phyloP scores from a whole-genome alignment of 2,888 invertebrate species.

The Zele albiditarsus region DNA sequence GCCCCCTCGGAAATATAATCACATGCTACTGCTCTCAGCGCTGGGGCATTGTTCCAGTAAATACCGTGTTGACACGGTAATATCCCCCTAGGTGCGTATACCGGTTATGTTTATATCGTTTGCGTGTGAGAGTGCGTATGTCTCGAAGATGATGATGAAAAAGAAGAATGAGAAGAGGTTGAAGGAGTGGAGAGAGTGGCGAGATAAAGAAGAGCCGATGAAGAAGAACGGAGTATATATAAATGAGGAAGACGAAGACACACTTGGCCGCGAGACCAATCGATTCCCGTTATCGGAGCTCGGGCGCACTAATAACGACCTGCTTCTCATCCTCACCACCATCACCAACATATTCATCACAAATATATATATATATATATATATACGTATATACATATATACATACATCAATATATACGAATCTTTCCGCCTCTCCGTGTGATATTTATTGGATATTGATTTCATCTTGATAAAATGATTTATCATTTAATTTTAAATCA shows the following conservation, averaged over 20 bases:
- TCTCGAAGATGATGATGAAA: not conserved
- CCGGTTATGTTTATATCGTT: constrained; percentile 28
- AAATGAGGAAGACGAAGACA: constrained; percentile 24
- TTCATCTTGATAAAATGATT: constrained; percentile 15
- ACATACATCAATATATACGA: not conserved
- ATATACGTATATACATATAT: not conserved
- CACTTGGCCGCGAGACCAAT: constrained; percentile 32
- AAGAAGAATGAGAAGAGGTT: not conserved
- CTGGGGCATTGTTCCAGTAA: constrained; percentile 32
- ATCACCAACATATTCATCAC: constrained; percentile 19
- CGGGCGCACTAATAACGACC: constrained; percentile 28
- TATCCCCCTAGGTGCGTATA: constrained; percentile 32
- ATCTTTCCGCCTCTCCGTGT: constrained; percentile 12
- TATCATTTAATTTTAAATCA: constrained; percentile 13
- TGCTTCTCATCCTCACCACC: constrained; percentile 24
- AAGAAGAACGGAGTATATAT: constrained; percentile 1
- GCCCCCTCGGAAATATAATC: constrained; percentile 7
- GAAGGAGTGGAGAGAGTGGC: not conserved
- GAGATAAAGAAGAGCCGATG: not conserved
- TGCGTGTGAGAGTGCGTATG: constrained; percentile 27
- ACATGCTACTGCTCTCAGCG: constrained; percentile 32
- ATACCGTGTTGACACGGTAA: constrained; percentile 36
- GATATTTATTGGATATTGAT: constrained; percentile 12
- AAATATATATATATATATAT: no score
- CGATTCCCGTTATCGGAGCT: constrained; percentile 35